Evolutionary conservation across 2,113 vertebrate species (phyloP), one percentile per base, ranked within the genome.

Genomic region (Psilopsiagon aurifrons): DNA sequence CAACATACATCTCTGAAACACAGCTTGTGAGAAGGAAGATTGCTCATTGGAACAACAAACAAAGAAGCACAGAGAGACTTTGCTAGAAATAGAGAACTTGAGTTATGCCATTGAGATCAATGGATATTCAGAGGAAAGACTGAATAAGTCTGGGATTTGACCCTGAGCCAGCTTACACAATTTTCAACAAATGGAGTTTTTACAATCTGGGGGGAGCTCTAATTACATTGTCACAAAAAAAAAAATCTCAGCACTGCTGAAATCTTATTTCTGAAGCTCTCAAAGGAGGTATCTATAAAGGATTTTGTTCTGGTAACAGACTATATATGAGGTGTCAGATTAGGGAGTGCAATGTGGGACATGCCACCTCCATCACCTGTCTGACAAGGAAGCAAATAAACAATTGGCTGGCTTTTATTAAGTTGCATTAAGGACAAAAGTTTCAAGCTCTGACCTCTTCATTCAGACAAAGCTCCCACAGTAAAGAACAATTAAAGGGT

Each of bases 161-260:
- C 86, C 96, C 64, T 83, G 70, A 92, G 94, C 75, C 86, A 86
- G 52, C 28, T 94, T 92, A 90, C 17, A 81, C 13, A 55, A 44
- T 67, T 93, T 86, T 64, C 71, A 81, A 80, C 75, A 95, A 95
- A 96, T 71, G 76, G 75, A 95, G 81, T 78, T 92, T 89, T 88
- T 90, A 92, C 35, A 83, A 29, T 80, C 86, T 90, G 49, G 60
- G 77, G 60, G 68, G 89, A 91, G 67, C 35, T 94, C 71, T 90
- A 95, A 97, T 94, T 95, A 96, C 19, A 4, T 52, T 95, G 85
- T 89, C 89, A 89, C 73, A 95, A 96, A 24, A 22, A 35, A 24
- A 24, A n/a, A 93, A 94, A 94, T 78, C 76, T 83, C 66, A 47
- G 29, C 37, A 76, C 83, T 47, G 28, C 68, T 89, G 64, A 95